Conservation (phyloP, 1,140 invertebrate species). For the Coelopa frigida region DNA sequence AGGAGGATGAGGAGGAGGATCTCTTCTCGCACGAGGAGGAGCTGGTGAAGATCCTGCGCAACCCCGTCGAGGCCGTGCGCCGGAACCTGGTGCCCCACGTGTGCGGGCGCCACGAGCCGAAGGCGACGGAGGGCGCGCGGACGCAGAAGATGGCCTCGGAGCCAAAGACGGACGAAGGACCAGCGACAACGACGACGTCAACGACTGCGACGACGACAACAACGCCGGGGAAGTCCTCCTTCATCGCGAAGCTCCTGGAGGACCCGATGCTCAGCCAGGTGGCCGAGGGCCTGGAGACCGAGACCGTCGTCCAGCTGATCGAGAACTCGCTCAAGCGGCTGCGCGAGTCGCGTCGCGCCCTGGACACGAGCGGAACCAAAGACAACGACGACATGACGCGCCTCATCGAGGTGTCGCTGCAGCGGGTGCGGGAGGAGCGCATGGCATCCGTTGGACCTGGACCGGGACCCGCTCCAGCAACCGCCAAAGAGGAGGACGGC, state of each 20-base stretch:
- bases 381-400: constrained; percentile 53
- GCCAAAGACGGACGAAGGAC: constrained; percentile 8
- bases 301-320: constrained; percentile 53
- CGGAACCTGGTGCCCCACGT: constrained; percentile 64
- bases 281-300: constrained; percentile 52
- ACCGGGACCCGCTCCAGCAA: neutral
- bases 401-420: constrained; percentile 52
- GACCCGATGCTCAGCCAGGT: constrained; percentile 55
- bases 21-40: constrained; percentile 42
- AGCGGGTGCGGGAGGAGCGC: constrained; percentile 48
- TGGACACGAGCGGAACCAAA: constrained; percentile 48
- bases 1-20: neutral
- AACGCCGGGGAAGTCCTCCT: constrained; percentile 12
- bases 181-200: neutral
- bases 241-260: constrained; percentile 53
- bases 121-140: constrained; percentile 14
- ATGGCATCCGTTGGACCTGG: constrained; percentile 5
- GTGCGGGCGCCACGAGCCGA: constrained; percentile 47
- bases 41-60: constrained; percentile 51
- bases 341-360: constrained; percentile 49
- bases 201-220: neutral
- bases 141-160: constrained; percentile 24
- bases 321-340: constrained; percentile 57
- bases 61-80: constrained; percentile 64
- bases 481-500: constrained; percentile 40